phyloP scores from a whole-genome alignment of 2,888 invertebrate genomes.

The Anodontia alba region DNA sequence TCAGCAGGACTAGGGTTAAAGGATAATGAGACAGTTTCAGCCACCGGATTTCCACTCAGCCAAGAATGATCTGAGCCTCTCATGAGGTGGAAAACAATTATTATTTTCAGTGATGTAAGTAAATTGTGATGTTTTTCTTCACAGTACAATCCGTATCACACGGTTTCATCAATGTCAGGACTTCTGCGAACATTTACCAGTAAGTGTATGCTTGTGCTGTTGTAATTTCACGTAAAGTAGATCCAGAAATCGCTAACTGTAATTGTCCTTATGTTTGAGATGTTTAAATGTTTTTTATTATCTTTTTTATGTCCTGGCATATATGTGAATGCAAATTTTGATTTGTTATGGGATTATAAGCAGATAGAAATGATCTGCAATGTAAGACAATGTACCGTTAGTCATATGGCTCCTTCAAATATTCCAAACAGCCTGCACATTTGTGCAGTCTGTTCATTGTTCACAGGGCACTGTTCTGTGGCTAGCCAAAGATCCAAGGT shows the following conservation, averaged over 20 bases:
- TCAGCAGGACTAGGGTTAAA: too few relatives aligned
- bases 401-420: too few relatives aligned
- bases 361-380: too few relatives aligned
- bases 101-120: neutral
- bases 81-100: neutral
- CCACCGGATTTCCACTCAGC: neutral
- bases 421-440: too few relatives aligned
- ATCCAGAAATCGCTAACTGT: conserved; percentile 8
- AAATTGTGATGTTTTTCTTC: conserved; percentile 41
- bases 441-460: too few relatives aligned
- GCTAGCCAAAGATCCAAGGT: too few relatives aligned
- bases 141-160: conserved; percentile 90
- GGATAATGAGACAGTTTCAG: too few relatives aligned
- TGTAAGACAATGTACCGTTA: too few relatives aligned
- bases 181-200: conserved; percentile 92
- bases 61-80: neutral
- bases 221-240: conserved; percentile 17
- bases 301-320: too few relatives aligned
- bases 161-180: conserved; percentile 93
- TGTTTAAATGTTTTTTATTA: neutral
- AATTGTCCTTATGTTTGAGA: neutral
- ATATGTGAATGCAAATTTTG: too few relatives aligned
- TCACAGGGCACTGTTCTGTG: too few relatives aligned
- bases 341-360: too few relatives aligned
- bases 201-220: conserved; percentile 55